phyloP scores from a whole-genome alignment of 2,797 vertebrate genomes.

The Cyclopterus lumpus region DNA sequence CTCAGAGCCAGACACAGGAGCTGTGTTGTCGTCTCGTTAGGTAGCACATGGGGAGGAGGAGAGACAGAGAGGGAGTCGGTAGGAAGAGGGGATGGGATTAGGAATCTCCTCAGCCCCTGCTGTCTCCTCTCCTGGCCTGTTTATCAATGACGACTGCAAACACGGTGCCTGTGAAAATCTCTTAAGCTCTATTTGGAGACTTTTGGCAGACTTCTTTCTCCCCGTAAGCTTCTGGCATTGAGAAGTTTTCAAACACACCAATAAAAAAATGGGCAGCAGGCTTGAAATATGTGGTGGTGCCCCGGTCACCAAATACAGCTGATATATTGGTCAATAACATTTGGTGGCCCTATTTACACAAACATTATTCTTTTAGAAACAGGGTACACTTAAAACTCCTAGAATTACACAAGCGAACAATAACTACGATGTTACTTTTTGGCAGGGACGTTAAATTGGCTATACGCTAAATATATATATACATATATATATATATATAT shows the following conservation, averaged over 20 bases:
- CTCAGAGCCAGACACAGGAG: slow-evolving; percentile 48
- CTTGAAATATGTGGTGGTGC: slow-evolving; percentile 20
- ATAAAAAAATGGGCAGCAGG: slow-evolving; percentile 23
- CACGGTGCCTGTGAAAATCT: slow-evolving; percentile 50
- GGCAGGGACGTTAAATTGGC: not conserved
- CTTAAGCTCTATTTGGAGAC: slow-evolving; percentile 64
- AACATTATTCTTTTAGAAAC: slow-evolving; percentile 20
- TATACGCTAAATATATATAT: not conserved
- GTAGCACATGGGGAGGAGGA: slow-evolving; percentile 47
- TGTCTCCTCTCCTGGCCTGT: slow-evolving; percentile 71
- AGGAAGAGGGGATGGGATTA: slow-evolving; percentile 62
- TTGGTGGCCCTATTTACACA: slow-evolving; percentile 14
- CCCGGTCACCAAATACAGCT: slow-evolving; percentile 20
- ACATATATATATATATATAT: no score
- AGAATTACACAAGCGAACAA: slow-evolving; percentile 7
- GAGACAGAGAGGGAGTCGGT: slow-evolving; percentile 48
- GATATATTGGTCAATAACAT: slow-evolving; percentile 35
- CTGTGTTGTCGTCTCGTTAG: slow-evolving; percentile 64
- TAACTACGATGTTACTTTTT: slow-evolving; percentile 7
- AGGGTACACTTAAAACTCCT: slow-evolving; percentile 8
- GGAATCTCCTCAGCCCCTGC: slow-evolving; percentile 70
- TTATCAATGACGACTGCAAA: slow-evolving; percentile 71
- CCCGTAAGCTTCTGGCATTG: slow-evolving; percentile 40
- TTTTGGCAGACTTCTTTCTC: slow-evolving; percentile 52
- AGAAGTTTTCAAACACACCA: slow-evolving; percentile 27